Percentiles rank a stretch among this genome's conserved stretches.
Conservation (phyloP, 2,797 vertebrate species). For the Gobionotothen gibberifrons region DNA sequence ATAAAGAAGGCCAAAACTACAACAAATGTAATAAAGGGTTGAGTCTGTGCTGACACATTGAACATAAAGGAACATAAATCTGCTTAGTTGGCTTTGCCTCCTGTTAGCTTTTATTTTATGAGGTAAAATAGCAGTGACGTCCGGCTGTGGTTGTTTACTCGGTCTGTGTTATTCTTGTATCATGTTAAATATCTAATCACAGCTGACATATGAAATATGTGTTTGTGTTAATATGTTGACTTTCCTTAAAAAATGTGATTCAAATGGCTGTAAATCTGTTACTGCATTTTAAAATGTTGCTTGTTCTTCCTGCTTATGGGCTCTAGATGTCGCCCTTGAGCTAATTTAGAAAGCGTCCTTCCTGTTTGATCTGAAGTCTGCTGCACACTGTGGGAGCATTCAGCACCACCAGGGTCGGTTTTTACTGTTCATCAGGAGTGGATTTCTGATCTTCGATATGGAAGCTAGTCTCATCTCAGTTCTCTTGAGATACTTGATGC, state of each 20-base stretch:
- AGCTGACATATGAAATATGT: constrained; percentile 22
- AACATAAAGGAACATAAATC: constrained; percentile 1
- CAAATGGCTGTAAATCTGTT: constrained; percentile 37
- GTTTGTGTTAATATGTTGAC: constrained; percentile 30
- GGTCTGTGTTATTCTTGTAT: constrained; percentile 42
- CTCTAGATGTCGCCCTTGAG: constrained; percentile 66
- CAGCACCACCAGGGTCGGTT: not conserved
- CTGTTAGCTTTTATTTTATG: constrained; percentile 13
- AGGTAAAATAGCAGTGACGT: constrained; percentile 22
- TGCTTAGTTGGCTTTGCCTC: constrained; percentile 15
- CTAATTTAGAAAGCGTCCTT: constrained; percentile 4
- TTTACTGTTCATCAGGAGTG: not conserved
- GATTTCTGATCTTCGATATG: constrained; percentile 11
- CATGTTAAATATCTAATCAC: constrained; percentile 24
- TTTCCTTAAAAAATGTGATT: constrained; percentile 32
- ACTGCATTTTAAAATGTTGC: not conserved
- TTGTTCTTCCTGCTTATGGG: constrained; percentile 15
- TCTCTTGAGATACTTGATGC: constrained; percentile 45
- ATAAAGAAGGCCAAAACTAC: not conserved
- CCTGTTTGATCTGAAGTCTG: constrained; percentile 1
- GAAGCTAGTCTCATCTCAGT: constrained; percentile 36
- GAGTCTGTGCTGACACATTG: not conserved
- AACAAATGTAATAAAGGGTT: constrained; percentile 9
- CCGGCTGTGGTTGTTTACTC: constrained; percentile 29
- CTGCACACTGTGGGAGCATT: not conserved